These are phyloP conservation scores for Globia sparganii DNA, from an alignment of 2,888 invertebrate genomes.

Conservation along the genomic window DNA sequence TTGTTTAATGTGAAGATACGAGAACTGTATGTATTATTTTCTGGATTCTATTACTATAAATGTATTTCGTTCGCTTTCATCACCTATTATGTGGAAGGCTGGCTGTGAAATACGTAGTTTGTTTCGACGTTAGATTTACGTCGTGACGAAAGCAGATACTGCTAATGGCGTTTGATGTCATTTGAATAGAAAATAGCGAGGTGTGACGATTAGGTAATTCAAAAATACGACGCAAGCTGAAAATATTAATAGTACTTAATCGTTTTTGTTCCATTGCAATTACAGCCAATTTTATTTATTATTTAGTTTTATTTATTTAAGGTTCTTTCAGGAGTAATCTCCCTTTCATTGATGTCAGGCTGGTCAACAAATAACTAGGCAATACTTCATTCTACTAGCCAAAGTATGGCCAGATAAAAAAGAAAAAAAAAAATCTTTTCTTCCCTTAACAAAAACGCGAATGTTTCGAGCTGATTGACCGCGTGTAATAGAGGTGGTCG, in stretches of 20 bases:
- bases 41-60: conserved; percentile 33
- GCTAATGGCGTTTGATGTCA: conserved; percentile 5
- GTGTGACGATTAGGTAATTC: not conserved
- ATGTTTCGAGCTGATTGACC: conserved; percentile 22
- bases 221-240: not conserved
- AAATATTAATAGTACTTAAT: not conserved
- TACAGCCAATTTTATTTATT: not conserved
- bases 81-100: not conserved
- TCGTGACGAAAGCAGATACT: conserved; percentile 4
- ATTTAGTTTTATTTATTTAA: not conserved
- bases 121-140: not conserved
- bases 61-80: conserved; percentile 28
- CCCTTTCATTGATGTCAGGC: not conserved
- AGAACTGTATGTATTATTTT: conserved; percentile 43
- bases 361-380: not conserved
- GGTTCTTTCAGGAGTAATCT: not conserved
- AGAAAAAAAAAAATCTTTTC: not conserved
- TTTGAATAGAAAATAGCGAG: not conserved
- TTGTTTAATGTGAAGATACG: conserved; percentile 45
- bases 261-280: not conserved
- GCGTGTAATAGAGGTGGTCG: conserved; percentile 51
- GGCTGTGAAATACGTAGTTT: conserved; percentile 4
- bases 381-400: not conserved
- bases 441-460: not conserved
- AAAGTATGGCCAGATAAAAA: not conserved